Base-by-base conservation (phyloP, 2,797 vertebrate genomes). In the Psittacula echo region DNA sequence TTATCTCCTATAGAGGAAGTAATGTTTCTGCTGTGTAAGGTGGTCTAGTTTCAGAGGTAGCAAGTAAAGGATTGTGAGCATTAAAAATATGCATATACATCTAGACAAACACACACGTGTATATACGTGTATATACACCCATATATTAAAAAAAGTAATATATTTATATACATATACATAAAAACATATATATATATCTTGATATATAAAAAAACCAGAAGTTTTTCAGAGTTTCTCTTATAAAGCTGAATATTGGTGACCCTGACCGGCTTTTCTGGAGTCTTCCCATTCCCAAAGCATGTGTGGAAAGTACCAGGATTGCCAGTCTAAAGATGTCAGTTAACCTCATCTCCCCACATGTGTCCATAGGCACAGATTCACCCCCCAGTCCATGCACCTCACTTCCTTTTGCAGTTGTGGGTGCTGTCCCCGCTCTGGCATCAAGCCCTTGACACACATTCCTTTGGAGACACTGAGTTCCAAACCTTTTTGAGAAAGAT, bases 401-500 rank as follows among this genome's bases (percentile, higher is more conserved):
- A 0, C 20, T 78, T 53, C 42, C 79, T 76, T 71, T 74, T 60
- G 32, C 21, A 65, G 65, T 20, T 51, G 50, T 0, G 6, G 84
- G 27, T 47, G 73, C 45, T 21, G 5, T 72, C 86, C 85, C 89
- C 1, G 0, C 53, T 74, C 79, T 47, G 1, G 67, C 8, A 1
- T 42, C 22, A 8, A 80, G 66, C 61, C 75, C 78, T 84, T 1
- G 1, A 34, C 2, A 10, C 68, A 15, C 56, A 47, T 81, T 92
- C 74, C 45, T 94, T 85, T 47, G 45, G 45, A 85, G 91, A 27
- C 29, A 29, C 61, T 3, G 75, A 92, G 37, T 94, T 95, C 87
- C 95, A 94, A 86, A 78, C 58, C 77, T 81, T 96, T 95, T 94
- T 90, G 87, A 96, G 95, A 85, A 94, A 96, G 84, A 70, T 51